Percentiles rank a stretch among this genome's conserved stretches.
These are phyloP conservation scores for Lycodopsis pacificus DNA, from an alignment of 2,797 vertebrate genomes.

Conservation along the genomic window DNA sequence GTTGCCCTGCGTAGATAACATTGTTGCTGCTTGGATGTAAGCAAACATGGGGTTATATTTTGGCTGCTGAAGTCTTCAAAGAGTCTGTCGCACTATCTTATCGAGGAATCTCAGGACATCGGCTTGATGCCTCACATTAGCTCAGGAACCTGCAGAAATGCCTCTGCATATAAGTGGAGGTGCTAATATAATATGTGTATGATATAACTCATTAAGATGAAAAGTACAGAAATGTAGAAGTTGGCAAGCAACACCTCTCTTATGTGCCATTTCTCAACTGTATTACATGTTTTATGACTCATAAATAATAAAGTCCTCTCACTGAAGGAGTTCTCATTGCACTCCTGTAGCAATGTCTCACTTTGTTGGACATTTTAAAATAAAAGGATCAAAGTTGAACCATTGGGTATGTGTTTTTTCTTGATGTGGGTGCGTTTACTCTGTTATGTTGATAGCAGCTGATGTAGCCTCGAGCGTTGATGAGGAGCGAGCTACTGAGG, in stretches of 20 bases:
- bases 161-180: neutral
- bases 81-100: slow-evolving; percentile 35
- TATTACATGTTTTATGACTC: slow-evolving; percentile 36
- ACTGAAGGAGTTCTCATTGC: neutral
- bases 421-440: neutral
- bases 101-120: slow-evolving; percentile 29
- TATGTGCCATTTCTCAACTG: slow-evolving; percentile 33
- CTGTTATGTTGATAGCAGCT: neutral
- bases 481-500: neutral
- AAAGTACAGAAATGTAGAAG: slow-evolving; percentile 7
- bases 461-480: neutral
- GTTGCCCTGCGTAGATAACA: slow-evolving; percentile 53
- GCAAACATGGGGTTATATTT: slow-evolving; percentile 23
- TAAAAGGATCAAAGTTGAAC: neutral
- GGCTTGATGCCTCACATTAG: slow-evolving; percentile 14
- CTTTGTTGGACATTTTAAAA: slow-evolving; percentile 20
- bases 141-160: slow-evolving; percentile 17
- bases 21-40: slow-evolving; percentile 32
- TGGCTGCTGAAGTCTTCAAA: slow-evolving; percentile 39
- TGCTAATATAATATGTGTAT: neutral
- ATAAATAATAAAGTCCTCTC: slow-evolving; percentile 31
- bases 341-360: slow-evolving; percentile 2
- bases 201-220: neutral
- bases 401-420: neutral
- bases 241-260: neutral